phyloP scores from a whole-genome alignment of 2,888 invertebrate genomes.

The Lochmaea crataegi region DNA sequence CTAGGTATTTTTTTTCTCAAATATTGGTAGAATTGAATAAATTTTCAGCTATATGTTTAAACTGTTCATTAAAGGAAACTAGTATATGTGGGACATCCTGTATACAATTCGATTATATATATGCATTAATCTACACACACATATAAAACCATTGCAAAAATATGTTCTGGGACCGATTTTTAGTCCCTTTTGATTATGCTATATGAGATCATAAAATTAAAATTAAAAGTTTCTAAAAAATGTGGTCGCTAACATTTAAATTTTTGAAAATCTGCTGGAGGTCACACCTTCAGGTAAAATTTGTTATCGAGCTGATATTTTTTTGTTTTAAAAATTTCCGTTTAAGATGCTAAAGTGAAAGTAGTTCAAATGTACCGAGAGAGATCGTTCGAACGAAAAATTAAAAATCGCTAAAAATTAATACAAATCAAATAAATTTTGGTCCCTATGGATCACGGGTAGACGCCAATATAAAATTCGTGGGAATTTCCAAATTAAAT shows the following conservation, averaged over 20 bases:
- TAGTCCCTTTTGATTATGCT: conserved; percentile 57
- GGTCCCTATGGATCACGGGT: conserved; percentile 14
- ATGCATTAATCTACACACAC: conserved; percentile 49
- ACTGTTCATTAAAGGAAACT: too few relatives aligned
- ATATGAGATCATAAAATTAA: conserved; percentile 55
- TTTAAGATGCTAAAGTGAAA: background rate
- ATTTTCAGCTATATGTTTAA: too few relatives aligned
- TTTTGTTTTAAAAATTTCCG: background rate
- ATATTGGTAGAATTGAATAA: too few relatives aligned
- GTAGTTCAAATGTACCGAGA: background rate
- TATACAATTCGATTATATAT: conserved; percentile 33
- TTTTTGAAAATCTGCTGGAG: conserved; percentile 18
- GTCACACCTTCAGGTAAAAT: conserved; percentile 13
- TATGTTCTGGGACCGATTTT: conserved; percentile 54
- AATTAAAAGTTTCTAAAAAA: conserved; percentile 30
- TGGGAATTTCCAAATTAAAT: background rate
- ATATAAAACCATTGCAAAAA: conserved; percentile 62
- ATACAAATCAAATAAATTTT: background rate
- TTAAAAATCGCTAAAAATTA: background rate
- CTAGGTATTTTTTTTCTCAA: too few relatives aligned
- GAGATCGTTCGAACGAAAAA: background rate
- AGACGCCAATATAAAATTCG: background rate
- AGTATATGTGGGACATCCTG: conserved; percentile 5
- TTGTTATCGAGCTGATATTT: conserved; percentile 22
- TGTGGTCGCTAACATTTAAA: conserved; percentile 23